A percentile compares a stretch with the other conserved stretches of the same genome.
These are phyloP conservation scores for Naja naja DNA, from an alignment of 2,113 vertebrate genomes.

Conservation along the genomic window DNA sequence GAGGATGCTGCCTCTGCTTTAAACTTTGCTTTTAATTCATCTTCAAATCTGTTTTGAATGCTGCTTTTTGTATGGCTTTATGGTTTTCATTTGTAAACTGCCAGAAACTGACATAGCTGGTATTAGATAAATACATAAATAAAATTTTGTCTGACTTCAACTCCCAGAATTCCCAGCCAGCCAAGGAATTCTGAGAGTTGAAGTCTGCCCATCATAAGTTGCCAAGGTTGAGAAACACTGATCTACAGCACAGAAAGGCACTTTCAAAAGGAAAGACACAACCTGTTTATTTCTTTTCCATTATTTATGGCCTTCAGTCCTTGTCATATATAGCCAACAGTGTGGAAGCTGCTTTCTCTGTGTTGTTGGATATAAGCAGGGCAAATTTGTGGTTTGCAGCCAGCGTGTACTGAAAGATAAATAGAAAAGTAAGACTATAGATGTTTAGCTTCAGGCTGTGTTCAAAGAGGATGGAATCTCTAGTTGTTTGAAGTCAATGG, in stretches of 20 bases:
- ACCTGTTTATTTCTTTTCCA: background rate
- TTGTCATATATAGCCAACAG: background rate
- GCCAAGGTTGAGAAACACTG: background rate
- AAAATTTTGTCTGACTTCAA: background rate
- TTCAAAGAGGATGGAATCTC: background rate
- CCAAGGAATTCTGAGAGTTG: background rate
- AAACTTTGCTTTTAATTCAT: background rate
- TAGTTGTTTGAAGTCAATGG: background rate
- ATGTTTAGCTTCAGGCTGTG: slow-evolving; percentile 7
- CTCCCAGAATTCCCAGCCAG: background rate
- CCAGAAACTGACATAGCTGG: background rate
- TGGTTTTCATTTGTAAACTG: background rate
- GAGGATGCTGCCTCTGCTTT: background rate
- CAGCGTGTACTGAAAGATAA: background rate
- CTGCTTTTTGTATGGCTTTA: background rate
- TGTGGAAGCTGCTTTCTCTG: background rate
- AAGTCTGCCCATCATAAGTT: background rate
- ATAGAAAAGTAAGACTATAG: background rate
- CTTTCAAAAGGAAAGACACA: background rate
- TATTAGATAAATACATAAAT: background rate
- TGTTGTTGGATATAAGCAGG: background rate
- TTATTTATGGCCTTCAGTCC: background rate
- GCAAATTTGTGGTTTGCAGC: background rate
- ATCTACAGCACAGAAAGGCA: background rate
- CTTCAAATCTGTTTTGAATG: background rate